Conservation (phyloP, 2,113 vertebrate genomes). For the Ammodramus savannarum region DNA sequence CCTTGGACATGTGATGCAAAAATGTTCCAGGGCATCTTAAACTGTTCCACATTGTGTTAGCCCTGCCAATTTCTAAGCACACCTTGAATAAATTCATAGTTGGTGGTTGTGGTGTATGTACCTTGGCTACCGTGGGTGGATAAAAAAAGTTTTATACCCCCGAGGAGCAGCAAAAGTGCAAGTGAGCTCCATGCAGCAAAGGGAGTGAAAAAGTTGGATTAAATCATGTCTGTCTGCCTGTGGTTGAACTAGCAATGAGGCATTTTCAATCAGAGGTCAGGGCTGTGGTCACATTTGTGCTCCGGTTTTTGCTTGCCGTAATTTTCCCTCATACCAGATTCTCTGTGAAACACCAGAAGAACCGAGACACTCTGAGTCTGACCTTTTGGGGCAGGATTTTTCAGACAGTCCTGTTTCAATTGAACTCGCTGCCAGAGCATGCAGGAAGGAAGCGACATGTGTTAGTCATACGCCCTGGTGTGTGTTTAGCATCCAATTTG, state of each 20-base stretch:
- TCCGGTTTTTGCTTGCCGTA: slow-evolving; percentile 47
- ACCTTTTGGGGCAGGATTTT: slow-evolving; percentile 58
- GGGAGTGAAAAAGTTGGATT: slow-evolving; percentile 49
- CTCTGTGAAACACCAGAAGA: slow-evolving; percentile 47
- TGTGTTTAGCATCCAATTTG: slow-evolving; percentile 51
- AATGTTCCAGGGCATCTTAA: slow-evolving; percentile 30
- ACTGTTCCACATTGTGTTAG: not conserved
- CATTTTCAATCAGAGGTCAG: slow-evolving; percentile 68
- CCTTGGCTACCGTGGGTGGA: slow-evolving; percentile 22
- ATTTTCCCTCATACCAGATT: slow-evolving; percentile 59
- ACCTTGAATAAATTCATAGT: slow-evolving; percentile 50
- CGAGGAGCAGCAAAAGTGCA: not conserved
- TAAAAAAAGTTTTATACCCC: slow-evolving; percentile 21
- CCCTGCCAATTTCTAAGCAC: slow-evolving; percentile 7
- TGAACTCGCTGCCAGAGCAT: slow-evolving; percentile 59
- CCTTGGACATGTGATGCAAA: not conserved
- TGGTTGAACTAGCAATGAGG: slow-evolving; percentile 59
- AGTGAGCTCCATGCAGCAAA: not conserved
- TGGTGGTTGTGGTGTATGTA: slow-evolving; percentile 28
- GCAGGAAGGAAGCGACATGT: slow-evolving; percentile 74
- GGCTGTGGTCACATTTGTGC: slow-evolving; percentile 58
- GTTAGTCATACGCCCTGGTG: slow-evolving; percentile 63
- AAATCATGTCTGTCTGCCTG: slow-evolving; percentile 68
- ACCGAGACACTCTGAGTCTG: slow-evolving; percentile 44
- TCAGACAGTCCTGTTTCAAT: slow-evolving; percentile 55